Evolutionary conservation across 1,140 invertebrate species (phyloP), one percentile per base, ranked within the genome.

Genomic region (Sycophila sp.): DNA sequence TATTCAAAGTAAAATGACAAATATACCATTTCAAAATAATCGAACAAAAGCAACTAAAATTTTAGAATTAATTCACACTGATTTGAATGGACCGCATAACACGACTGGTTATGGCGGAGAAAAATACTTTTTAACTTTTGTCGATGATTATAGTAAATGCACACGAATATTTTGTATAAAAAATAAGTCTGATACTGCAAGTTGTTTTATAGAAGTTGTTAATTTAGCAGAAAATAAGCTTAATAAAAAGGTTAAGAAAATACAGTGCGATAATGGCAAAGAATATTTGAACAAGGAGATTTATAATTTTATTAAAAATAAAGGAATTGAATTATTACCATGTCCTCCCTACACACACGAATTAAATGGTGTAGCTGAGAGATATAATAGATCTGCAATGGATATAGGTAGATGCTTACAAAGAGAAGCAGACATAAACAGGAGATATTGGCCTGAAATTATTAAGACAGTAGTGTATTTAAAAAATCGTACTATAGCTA

Each of bases 331-430:
- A 40, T 40, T 49, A 32, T 17, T 24, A 17, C 56, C 55, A 22
- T 60, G 40, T 69, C 55, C 56, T 19, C 26, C 19, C 2, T 69
- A 69, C 32, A 24, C 17, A 1, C 66, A 56, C n/a, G 38, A 59
- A 59, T 34, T 45, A 32, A 69, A 69, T 36, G 55, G 66, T 19
- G 13, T 19, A 47, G 56, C 66, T 6, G 66, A 51, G 8, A 34
- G 62, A 22, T 64, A 51, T n/a, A 64, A 64, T 45, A 32, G 63
- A 55, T 40, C 63, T 0, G n/a, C 38, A 24, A 66, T 66, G 34
- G 49, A 66, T 30, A 36, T 19, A n/a, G 45, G 28, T 2, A 26
- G 56, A 32, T 58, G 36, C 11, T 38, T 69, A 30, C 7, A 45
- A 8, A n/a, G 19, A 3, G 66, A 69, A 34, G 24, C 67, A 26